These are phyloP conservation scores for Anthoscopus minutus DNA, from an alignment of 2,113 vertebrate genomes.

Conservation along the genomic window DNA sequence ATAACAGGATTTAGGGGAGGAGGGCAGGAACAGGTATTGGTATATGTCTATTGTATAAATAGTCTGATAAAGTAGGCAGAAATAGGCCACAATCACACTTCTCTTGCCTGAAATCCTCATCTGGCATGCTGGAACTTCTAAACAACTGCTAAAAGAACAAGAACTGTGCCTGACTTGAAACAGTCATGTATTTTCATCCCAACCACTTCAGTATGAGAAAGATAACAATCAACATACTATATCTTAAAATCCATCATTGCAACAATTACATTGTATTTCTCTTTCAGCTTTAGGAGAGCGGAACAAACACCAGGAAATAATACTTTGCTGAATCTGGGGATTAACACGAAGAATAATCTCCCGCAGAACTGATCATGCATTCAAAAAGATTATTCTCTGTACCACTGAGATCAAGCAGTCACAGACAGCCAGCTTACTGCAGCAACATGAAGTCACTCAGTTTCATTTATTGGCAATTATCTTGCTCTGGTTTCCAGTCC, in stretches of 20 bases:
- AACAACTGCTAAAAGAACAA: neutral
- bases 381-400: neutral
- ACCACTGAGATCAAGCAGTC: neutral
- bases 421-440: neutral
- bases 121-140: neutral
- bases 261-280: neutral
- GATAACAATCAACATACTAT: neutral
- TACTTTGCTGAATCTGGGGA: neutral
- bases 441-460: neutral
- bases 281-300: neutral
- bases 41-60: neutral
- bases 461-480: neutral
- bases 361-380: neutral
- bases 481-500: neutral
- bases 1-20: neutral
- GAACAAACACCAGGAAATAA: conserved; percentile 1
- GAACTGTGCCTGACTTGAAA: neutral
- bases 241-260: neutral
- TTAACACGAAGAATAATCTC: neutral
- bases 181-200: neutral
- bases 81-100: neutral
- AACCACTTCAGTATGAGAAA: neutral
- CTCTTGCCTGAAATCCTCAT: neutral
- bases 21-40: neutral
- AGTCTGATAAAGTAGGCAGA: neutral